phyloP scores from a whole-genome alignment of 1,140 invertebrate species.

The Lepidurus packardi region DNA sequence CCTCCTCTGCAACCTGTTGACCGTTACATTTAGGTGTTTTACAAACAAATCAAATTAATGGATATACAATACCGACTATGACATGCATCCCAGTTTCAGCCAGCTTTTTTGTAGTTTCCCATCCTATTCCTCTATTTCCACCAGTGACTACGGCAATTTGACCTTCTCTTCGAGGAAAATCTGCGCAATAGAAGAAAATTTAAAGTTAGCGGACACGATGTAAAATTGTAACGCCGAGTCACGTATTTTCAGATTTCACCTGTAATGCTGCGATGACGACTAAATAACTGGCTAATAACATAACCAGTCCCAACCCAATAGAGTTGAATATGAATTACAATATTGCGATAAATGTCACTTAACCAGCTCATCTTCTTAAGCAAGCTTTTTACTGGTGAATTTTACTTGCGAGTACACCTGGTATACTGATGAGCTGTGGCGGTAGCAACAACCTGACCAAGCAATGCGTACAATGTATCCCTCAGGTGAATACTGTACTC shows the following conservation, averaged over 20 bases:
- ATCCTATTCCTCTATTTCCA: constrained; percentile 77
- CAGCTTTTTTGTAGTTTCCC: constrained; percentile 69
- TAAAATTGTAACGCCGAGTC: no score
- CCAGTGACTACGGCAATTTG: constrained; percentile 80
- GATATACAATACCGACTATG: constrained; percentile 64
- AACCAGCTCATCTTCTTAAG: background rate
- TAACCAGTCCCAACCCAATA: background rate
- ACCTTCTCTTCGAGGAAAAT: constrained; percentile 52
- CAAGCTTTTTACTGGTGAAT: background rate
- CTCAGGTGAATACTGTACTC: no score
- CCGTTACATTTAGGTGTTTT: constrained; percentile 41
- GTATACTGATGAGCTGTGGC: background rate
- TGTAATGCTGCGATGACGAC: background rate
- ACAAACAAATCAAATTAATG: background rate
- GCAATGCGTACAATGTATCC: no score
- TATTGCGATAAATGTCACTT: background rate
- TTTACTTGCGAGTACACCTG: background rate
- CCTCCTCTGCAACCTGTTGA: constrained; percentile 61
- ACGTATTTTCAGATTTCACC: background rate
- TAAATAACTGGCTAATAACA: constrained; percentile 2
- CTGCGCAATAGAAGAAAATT: constrained; percentile 45
- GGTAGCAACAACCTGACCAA: background rate
- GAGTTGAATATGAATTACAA: background rate
- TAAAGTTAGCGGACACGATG: background rate
- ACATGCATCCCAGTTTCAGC: constrained; percentile 74